These are phyloP conservation scores for Esox lucius DNA, from an alignment of 2,797 vertebrate genomes.

Conservation along the genomic window DNA sequence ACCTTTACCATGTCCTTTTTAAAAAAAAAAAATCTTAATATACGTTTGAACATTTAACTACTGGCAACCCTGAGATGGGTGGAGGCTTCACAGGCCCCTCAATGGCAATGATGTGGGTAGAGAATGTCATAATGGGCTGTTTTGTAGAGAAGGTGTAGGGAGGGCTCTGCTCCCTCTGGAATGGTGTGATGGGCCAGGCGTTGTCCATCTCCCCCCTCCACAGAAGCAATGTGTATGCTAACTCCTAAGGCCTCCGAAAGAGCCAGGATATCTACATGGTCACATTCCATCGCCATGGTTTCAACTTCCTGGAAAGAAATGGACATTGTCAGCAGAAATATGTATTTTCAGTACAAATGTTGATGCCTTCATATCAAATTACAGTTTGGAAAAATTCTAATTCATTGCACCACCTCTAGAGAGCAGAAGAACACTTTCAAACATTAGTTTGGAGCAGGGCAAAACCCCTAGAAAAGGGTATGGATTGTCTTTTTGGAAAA, in stretches of 20 bases:
- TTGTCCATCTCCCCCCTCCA: conserved; percentile 69
- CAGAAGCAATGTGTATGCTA: conserved; percentile 73
- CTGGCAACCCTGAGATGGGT: conserved; percentile 44
- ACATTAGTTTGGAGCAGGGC: not conserved
- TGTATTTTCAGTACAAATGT: no score
- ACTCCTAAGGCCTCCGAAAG: conserved; percentile 77
- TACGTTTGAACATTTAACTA: conserved; percentile 27
- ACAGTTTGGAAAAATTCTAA: not conserved
- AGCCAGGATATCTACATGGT: conserved; percentile 81
- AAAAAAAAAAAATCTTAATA: no score
- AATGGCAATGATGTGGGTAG: conserved; percentile 55
- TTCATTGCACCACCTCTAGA: conserved; percentile 32
- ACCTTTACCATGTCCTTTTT: no score
- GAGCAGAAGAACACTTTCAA: conserved; percentile 26
- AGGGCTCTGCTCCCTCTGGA: conserved; percentile 71
- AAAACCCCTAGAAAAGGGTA: not conserved
- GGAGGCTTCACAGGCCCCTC: conserved; percentile 13
- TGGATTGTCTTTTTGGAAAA: not conserved
- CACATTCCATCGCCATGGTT: conserved; percentile 77
- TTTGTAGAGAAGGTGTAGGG: conserved; percentile 80
- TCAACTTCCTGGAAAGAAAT: conserved; percentile 72
- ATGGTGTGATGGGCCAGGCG: conserved; percentile 75
- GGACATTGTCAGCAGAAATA: not conserved
- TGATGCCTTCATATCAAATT: not conserved
- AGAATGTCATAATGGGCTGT: conserved; percentile 76